phyloP scores from a whole-genome alignment of 2,888 invertebrate genomes.

The Cheilosia vulpina region DNA sequence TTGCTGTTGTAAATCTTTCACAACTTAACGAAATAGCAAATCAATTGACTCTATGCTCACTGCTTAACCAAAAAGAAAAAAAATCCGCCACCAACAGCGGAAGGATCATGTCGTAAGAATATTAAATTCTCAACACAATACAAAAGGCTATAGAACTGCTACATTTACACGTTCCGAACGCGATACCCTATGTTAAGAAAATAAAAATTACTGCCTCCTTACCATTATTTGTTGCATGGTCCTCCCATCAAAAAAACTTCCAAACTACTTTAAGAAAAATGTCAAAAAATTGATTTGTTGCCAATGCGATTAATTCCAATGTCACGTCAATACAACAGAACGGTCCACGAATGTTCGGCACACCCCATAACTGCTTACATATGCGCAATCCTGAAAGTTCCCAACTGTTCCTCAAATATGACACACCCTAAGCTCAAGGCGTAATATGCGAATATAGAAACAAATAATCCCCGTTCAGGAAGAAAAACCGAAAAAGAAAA shows the following conservation, averaged over 20 bases:
- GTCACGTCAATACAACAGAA: too few relatives aligned
- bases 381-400: background rate
- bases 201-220: too few relatives aligned
- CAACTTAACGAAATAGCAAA: constrained; percentile 8
- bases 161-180: background rate
- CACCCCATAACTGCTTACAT: background rate
- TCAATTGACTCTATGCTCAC: constrained; percentile 30
- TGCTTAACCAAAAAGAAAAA: background rate
- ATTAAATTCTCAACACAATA: constrained; percentile 1
- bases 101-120: background rate
- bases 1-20: background rate
- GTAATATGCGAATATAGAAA: background rate
- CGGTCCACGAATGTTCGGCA: background rate
- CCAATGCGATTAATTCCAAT: too few relatives aligned
- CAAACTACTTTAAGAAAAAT: too few relatives aligned
- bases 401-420: background rate
- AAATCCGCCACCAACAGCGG: background rate
- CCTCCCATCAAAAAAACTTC: too few relatives aligned
- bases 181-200: background rate
- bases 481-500: background rate
- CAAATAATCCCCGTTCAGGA: constrained; percentile 16
- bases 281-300: too few relatives aligned
- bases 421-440: background rate
- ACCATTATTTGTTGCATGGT: background rate
- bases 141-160: background rate